A percentile compares a stretch with the other conserved stretches of the same genome.
phyloP scores from a whole-genome alignment of 2,888 invertebrate genomes.

The Pasiphila rectangulata region DNA sequence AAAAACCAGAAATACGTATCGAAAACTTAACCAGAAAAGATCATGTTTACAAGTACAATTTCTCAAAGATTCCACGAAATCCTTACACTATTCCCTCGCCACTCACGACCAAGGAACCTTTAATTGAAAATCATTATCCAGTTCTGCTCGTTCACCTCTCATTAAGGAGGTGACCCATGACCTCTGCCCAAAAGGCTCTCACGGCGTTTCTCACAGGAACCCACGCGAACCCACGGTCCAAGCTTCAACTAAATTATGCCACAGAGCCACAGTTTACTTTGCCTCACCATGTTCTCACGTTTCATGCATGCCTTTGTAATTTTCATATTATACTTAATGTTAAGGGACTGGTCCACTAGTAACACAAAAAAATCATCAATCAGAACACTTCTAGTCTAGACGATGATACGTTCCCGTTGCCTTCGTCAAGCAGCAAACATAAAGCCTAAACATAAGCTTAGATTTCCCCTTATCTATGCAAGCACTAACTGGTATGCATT shows the following conservation, averaged over 20 bases:
- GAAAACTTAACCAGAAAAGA: too few relatives aligned
- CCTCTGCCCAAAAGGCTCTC: conserved; percentile 33
- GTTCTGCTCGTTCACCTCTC: conserved; percentile 21
- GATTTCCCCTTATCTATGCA: too few relatives aligned
- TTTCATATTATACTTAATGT: conserved; percentile 14
- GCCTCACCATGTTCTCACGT: conserved; percentile 30
- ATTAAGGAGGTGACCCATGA: conserved; percentile 33
- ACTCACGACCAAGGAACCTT: conserved; percentile 5
- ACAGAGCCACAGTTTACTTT: conserved; percentile 27
- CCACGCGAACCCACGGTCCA: conserved; percentile 19
- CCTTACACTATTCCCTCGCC: not conserved
- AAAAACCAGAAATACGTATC: too few relatives aligned
- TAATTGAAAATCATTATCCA: conserved; percentile 17
- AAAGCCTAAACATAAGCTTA: too few relatives aligned
- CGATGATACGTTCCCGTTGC: too few relatives aligned
- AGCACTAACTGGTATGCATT: too few relatives aligned
- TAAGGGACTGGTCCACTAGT: conserved; percentile 15
- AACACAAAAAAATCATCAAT: too few relatives aligned
- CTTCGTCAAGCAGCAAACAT: too few relatives aligned
- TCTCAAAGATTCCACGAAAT: not conserved
- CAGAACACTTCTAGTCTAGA: conserved; percentile 10
- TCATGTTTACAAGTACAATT: too few relatives aligned
- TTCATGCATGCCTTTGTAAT: conserved; percentile 28
- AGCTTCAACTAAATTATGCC: conserved; percentile 28
- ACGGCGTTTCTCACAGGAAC: conserved; percentile 35